phyloP scores from a whole-genome alignment of 2,113 vertebrate genomes.

The Ahaetulla prasina region DNA sequence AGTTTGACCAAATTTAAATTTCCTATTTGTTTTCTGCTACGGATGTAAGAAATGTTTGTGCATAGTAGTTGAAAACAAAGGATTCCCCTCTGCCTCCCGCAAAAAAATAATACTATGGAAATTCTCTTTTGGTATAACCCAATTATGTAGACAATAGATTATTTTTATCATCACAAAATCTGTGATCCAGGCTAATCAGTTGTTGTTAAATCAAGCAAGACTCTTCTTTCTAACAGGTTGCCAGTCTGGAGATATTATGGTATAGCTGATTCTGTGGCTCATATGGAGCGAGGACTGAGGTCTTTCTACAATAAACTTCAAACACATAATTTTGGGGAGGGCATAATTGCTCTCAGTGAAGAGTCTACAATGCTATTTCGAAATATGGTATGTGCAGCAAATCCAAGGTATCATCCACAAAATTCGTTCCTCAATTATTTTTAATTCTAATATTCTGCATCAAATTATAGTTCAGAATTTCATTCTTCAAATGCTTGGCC shows the following conservation, averaged over 20 bases:
- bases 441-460: neutral
- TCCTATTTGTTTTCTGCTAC: neutral
- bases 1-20: neutral
- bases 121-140: neutral
- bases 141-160: neutral
- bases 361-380: slow-evolving; percentile 77
- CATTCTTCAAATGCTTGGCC: neutral
- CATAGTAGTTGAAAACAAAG: neutral
- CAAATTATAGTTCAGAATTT: neutral
- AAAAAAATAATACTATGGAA: neutral
- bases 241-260: slow-evolving; percentile 77
- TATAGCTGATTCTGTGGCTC: slow-evolving; percentile 68
- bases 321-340: slow-evolving; percentile 76
- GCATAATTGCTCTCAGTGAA: slow-evolving; percentile 81
- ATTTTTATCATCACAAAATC: neutral
- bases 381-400: slow-evolving; percentile 60
- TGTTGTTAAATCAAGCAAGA: rapidly evolving
- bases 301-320: slow-evolving; percentile 76
- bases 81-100: neutral
- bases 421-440: neutral
- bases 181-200: neutral
- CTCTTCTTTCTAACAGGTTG: slow-evolving; percentile 57
- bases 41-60: neutral
- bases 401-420: neutral
- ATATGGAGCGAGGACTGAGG: slow-evolving; percentile 78